Evolutionary conservation across 2,797 vertebrate species (phyloP), one percentile per base, ranked within the genome.

Genomic region (Betta splendens): DNA sequence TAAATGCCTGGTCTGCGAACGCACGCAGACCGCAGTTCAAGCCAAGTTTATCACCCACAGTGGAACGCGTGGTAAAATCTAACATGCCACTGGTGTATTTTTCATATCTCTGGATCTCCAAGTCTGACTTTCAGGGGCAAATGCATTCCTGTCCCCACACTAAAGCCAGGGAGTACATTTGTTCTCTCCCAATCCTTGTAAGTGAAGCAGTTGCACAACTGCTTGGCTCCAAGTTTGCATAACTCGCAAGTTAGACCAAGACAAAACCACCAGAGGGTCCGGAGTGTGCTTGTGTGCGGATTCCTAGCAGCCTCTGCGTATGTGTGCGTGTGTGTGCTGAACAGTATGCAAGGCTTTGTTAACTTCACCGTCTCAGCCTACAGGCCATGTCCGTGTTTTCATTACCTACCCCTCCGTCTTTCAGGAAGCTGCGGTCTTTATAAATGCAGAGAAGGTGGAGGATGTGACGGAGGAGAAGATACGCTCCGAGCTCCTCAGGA

Each of bases 381-480:
- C 40, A 18, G 17, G 48, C 29, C 53, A 12, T 69, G 20, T 69
- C 38, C 23, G 59, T 3, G 4, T 46, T 66, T 47, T 57, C n/a
- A 50, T 67, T 43, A 50, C 39, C 20, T 74, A 20, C 12, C 47
- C 51, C n/a, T 82, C 39, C 40, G 4, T 76, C 39, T 76, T 74
- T 69, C 77, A 95, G 94, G 94, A 95, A 73, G 92, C 90, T 17
- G 85, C 91, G 17, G 85, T 80, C 20, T 92, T 95, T 68, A 75
- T 94, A 56, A 87, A 66, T 15, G 93, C 92, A 40, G 84, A 88
- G 22, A 89, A 71, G 15, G 21, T 76, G 7, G 91, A 93, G 18
- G 93, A 96, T 37, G 87, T 95, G 82, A 92, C 90, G 2, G 80
- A 89, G 76, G 93, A 94, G 76, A 85, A 70, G 68, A 86, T 96